These are phyloP conservation scores for Pterocles gutturalis DNA, from an alignment of 2,113 vertebrate species.

Conservation along the genomic window DNA sequence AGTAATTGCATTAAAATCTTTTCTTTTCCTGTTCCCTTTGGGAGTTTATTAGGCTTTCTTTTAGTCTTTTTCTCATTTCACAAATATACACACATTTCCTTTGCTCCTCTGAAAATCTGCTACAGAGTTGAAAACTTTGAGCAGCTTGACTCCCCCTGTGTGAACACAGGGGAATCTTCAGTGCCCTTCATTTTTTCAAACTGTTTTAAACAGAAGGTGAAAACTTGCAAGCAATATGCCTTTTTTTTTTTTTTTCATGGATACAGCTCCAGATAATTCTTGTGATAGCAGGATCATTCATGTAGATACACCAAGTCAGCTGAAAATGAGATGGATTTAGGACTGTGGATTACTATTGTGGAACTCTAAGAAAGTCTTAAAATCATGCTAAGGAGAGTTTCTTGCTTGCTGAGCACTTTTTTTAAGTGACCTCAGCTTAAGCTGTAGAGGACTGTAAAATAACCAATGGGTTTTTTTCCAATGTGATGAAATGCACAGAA, in stretches of 20 bases:
- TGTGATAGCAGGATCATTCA: background rate
- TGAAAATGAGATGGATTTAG: background rate
- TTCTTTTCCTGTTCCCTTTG: slow-evolving; percentile 4
- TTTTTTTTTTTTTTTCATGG: background rate
- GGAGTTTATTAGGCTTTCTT: slow-evolving; percentile 45
- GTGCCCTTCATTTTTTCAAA: background rate
- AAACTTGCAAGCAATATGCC: background rate
- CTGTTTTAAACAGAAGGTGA: background rate
- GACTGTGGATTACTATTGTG: background rate
- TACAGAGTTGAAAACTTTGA: background rate
- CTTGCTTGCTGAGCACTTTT: background rate
- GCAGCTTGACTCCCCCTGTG: background rate
- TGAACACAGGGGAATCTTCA: background rate
- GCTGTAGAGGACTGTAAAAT: background rate
- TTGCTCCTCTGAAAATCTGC: background rate
- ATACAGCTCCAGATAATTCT: background rate
- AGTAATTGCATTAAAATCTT: slow-evolving; percentile 61
- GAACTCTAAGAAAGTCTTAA: background rate
- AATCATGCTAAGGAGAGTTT: background rate
- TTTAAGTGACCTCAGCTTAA: background rate
- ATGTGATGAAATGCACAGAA: background rate
- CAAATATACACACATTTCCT: background rate
- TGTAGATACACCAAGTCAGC: background rate
- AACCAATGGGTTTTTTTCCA: background rate
- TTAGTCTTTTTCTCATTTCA: slow-evolving; percentile 17